Evolutionary conservation across 2,113 vertebrate species (phyloP).

Genomic region (Mixornis gularis): DNA sequence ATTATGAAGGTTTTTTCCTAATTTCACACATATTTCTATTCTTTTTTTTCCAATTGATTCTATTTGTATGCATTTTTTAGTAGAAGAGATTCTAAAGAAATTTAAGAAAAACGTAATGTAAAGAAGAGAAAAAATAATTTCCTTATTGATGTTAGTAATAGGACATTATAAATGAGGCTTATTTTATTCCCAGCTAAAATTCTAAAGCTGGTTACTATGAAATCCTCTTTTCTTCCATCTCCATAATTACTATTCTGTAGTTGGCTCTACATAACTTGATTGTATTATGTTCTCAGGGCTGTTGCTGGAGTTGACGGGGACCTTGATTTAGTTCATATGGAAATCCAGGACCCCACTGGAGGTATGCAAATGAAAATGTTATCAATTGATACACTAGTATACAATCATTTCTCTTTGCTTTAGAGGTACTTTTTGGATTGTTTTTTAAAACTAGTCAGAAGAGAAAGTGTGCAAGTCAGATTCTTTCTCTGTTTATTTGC

Average conservation of each 20-base stretch:
- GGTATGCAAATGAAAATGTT: conserved; percentile 70
- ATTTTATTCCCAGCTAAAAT: background rate
- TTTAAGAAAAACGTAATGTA: background rate
- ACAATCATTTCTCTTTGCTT: background rate
- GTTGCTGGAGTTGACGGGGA: conserved; percentile 85
- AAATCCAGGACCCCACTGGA: conserved; percentile 89
- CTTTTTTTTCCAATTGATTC: background rate
- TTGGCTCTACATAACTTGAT: conserved; percentile 8
- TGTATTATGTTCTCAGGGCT: conserved; percentile 78
- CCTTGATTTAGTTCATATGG: conserved; percentile 92
- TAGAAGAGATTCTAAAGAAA: background rate
- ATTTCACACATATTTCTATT: background rate
- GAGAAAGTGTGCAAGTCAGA: background rate
- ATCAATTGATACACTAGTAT: background rate
- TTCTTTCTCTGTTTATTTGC: background rate
- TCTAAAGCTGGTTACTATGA: background rate
- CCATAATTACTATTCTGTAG: background rate
- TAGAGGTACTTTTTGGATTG: background rate
- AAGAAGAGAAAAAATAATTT: background rate
- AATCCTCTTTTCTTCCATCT: background rate
- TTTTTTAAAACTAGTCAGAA: background rate
- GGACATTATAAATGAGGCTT: background rate
- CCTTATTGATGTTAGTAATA: background rate
- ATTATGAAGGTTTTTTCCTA: background rate
- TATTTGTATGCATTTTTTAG: background rate